phyloP scores from a whole-genome alignment of 2,888 invertebrate species.

The Tachina grossa region DNA sequence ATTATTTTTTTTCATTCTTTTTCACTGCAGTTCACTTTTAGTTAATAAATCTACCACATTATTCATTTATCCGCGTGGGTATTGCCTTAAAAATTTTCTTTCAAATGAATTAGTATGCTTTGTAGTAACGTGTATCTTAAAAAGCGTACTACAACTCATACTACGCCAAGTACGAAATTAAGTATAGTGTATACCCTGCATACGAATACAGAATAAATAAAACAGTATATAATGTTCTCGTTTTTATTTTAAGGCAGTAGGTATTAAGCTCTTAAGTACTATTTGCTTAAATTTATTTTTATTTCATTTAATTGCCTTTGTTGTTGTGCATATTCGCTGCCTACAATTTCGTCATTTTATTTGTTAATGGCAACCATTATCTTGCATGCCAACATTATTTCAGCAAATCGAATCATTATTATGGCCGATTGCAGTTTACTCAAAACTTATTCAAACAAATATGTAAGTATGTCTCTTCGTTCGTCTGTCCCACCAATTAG shows the following conservation, averaged over 20 bases:
- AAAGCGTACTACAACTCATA: too few species aligned
- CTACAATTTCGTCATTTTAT: conserved; percentile 47
- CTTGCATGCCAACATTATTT: conserved; percentile 77
- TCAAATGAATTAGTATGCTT: too few species aligned
- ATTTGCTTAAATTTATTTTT: conserved; percentile 28
- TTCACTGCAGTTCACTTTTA: too few species aligned
- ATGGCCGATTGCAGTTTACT: conserved; percentile 80
- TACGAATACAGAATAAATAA: not conserved
- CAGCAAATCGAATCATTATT: conserved; percentile 81
- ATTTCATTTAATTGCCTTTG: conserved; percentile 40
- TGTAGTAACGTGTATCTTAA: too few species aligned
- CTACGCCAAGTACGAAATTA: too few species aligned
- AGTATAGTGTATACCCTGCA: too few species aligned
- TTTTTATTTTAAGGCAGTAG: conserved; percentile 51
- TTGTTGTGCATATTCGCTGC: conserved; percentile 20
- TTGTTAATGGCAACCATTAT: conserved; percentile 46
- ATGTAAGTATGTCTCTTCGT: conserved; percentile 52
- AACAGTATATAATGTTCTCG: conserved; percentile 2
- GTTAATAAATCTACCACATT: too few species aligned
- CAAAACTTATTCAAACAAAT: conserved; percentile 77
- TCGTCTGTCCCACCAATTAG: conserved; percentile 45
- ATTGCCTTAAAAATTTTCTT: too few species aligned
- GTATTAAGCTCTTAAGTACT: conserved; percentile 46
- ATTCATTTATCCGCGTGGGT: too few species aligned
- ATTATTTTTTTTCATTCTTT: too few species aligned